A percentile compares a stretch with the other conserved stretches of the same genome.
Conservation (phyloP, 2,113 vertebrate genomes). For the Heteronetta atricapilla region DNA sequence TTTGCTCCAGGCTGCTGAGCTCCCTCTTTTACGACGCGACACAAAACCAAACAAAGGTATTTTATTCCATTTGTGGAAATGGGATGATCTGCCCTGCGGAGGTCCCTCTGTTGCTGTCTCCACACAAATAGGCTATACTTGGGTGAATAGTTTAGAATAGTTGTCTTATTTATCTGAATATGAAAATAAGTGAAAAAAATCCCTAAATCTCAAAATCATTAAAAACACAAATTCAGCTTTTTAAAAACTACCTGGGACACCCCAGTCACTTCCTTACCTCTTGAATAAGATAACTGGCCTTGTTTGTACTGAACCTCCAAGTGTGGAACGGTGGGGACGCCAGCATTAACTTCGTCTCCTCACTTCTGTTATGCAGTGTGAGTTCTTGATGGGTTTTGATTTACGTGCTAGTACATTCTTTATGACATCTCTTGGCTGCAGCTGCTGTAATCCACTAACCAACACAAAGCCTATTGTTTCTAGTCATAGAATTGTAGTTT, state of each 20-base stretch:
- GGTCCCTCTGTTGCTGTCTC: background rate
- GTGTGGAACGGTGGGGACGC: background rate
- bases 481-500: slow-evolving; percentile 28
- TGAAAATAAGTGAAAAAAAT: background rate
- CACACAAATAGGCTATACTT: background rate
- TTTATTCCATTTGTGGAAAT: background rate
- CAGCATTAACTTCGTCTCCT: slow-evolving; percentile 39
- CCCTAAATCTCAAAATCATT: background rate
- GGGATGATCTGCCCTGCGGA: background rate
- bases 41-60: background rate
- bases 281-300: background rate
- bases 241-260: background rate
- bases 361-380: background rate
- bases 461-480: slow-evolving; percentile 49
- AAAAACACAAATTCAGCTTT: background rate
- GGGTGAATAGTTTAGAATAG: background rate
- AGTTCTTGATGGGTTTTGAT: slow-evolving; percentile 53
- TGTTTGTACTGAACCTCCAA: background rate
- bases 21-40: background rate
- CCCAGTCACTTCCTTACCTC: slow-evolving; percentile 1
- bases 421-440: slow-evolving; percentile 52
- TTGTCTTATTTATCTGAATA: background rate
- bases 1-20: background rate
- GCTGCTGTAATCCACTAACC: slow-evolving; percentile 30
- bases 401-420: slow-evolving; percentile 57